Base-by-base conservation (phyloP, 2,797 vertebrate species). In the Gorsachius magnificus region DNA sequence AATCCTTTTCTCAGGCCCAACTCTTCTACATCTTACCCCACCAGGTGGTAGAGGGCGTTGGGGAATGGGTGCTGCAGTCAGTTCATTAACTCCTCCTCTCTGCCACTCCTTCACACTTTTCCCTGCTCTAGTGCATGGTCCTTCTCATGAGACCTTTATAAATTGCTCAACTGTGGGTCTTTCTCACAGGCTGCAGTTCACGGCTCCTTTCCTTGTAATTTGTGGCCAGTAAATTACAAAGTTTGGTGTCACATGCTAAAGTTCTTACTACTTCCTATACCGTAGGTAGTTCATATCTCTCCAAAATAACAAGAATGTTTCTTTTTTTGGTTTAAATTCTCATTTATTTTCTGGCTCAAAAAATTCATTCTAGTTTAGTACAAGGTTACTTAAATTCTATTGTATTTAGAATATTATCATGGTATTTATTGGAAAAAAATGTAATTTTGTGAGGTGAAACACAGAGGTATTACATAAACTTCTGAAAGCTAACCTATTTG, bases 41-140 rank as follows among this genome's bases (percentile, higher is more conserved):
- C 3, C 8, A 14, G 53, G 28, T 1, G 1, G 5, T 35, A 5
- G 16, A 65, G 25, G 3, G 3, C 1, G 9, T 2, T 48, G n/a
- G 20, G 29, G 20, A 72, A 48, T 36, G 35, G 6, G 1, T 15
- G 17, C 20, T 74, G n/a, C 35, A 68, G 22, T 45, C 22, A 33
- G 10, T 54, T 68, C 4, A 3, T 24, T 38, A 26, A n/a, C 28
- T 72, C 3, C 7, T 72, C 11, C 17, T 64, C 17, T 77, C 41
- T 93, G 18, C 8, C 16, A 8, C 36, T 56, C 5, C 22, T 46
- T 86, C 60, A 36, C 26, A 5, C 8, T 36, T 79, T 26, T 50
- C 19, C 6, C 12, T 64, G 6, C 12, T 60, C 7, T 33, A 2
- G 28, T 54, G 28, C 5, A 14, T 9, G 5, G 11, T 38, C 11